Conservation (phyloP, 2,797 vertebrate species). For the Falco biarmicus region DNA sequence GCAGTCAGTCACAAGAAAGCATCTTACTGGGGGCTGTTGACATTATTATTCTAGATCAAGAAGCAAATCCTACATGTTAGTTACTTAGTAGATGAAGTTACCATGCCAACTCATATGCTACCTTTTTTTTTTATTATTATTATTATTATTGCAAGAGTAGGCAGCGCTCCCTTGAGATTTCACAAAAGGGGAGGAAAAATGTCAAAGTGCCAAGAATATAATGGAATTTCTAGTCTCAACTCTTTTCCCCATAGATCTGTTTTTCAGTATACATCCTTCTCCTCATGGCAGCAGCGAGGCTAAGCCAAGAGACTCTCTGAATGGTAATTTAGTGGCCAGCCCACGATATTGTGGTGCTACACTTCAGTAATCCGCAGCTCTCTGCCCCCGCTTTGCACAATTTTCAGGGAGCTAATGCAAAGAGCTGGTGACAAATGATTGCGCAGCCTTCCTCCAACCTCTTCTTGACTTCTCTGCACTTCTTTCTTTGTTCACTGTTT, state of each 20-base stretch:
- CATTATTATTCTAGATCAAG: constrained; percentile 67
- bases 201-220: constrained; percentile 66
- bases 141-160: constrained; percentile 65
- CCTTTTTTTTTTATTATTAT: constrained; percentile 20
- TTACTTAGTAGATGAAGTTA: constrained; percentile 72
- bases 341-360: constrained; percentile 58
- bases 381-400: constrained; percentile 37
- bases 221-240: constrained; percentile 60
- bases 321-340: constrained; percentile 63
- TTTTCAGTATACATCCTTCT: constrained; percentile 46
- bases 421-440: constrained; percentile 26
- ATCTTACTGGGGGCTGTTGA: constrained; percentile 59
- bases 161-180: constrained; percentile 56
- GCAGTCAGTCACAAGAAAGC: constrained; percentile 22
- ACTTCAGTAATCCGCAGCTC: constrained; percentile 1
- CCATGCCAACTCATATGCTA: constrained; percentile 74
- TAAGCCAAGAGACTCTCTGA: constrained; percentile 52
- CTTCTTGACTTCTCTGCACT: constrained; percentile 17
- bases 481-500: constrained; percentile 6
- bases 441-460: constrained; percentile 28
- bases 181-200: constrained; percentile 65
- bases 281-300: constrained; percentile 17
- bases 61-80: constrained; percentile 58
- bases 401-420: constrained; percentile 50
- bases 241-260: constrained; percentile 44